These are phyloP conservation scores for Tinamus guttatus DNA, from an alignment of 2,113 vertebrate species.

Conservation along the genomic window DNA sequence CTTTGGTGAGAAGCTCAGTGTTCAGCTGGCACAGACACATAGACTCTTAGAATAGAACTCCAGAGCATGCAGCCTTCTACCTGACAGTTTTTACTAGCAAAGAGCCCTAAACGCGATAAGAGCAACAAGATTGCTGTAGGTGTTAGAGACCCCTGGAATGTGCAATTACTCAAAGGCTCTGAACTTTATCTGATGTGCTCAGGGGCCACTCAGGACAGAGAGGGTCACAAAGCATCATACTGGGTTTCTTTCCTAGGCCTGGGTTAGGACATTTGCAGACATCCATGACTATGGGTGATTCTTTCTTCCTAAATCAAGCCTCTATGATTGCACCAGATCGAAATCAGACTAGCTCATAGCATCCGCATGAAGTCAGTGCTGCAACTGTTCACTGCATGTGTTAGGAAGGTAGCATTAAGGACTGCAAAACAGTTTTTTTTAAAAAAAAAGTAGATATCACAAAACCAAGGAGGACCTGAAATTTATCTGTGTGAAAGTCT, in stretches of 20 bases:
- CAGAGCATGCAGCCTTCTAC: background rate
- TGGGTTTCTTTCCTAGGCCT: background rate
- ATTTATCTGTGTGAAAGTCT: no score
- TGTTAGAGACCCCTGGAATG: background rate
- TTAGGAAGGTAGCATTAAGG: background rate
- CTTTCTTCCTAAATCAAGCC: background rate
- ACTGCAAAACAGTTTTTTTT: background rate
- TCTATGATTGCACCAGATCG: background rate
- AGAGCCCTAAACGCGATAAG: background rate
- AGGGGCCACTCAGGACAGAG: background rate
- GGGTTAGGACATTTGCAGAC: background rate
- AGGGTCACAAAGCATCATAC: background rate
- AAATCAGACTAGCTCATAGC: background rate
- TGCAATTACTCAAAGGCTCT: background rate
- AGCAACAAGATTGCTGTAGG: background rate
- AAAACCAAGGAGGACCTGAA: background rate
- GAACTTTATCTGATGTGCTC: background rate
- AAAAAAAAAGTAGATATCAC: background rate
- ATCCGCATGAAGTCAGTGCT: background rate
- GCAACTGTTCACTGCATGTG: background rate
- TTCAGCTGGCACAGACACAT: background rate
- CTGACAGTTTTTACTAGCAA: background rate
- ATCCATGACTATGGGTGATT: background rate
- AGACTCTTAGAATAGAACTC: background rate
- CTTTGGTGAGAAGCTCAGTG: background rate